phyloP scores from a whole-genome alignment of 2,797 vertebrate genomes.

The Phrynocephalus vlangalii region DNA sequence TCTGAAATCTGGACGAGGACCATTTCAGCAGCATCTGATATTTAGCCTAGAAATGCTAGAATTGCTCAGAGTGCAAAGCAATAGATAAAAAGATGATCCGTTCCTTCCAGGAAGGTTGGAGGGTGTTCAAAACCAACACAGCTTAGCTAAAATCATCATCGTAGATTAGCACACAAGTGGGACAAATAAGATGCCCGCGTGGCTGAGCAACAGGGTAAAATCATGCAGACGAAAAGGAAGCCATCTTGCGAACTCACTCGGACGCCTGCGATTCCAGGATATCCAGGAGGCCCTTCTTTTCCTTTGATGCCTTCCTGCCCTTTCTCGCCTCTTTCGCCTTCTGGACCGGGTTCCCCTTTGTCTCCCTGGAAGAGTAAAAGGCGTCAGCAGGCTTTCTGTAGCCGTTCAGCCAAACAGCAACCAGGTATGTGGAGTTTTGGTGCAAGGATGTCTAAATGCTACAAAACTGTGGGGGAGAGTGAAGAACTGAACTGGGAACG shows the following conservation, averaged over 20 bases:
- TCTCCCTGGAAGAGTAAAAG: constrained; percentile 85
- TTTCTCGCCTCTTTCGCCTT: constrained; percentile 91
- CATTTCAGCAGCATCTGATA: background rate
- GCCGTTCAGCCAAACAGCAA: background rate
- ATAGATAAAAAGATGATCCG: background rate
- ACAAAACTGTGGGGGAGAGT: constrained; percentile 42
- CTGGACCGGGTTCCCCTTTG: constrained; percentile 91
- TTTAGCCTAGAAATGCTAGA: background rate
- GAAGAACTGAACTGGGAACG: background rate
- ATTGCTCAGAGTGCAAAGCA: no score
- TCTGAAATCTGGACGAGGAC: background rate
- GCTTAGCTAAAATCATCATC: background rate
- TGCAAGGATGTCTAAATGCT: background rate
- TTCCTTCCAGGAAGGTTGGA: background rate
- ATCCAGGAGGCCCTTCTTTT: constrained; percentile 89
- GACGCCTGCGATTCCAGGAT: constrained; percentile 88
- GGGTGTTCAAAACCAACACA: background rate
- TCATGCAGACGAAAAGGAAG: rapidly evolving
- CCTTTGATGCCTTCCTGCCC: constrained; percentile 90
- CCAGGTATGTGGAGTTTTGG: no score
- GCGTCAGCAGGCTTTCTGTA: constrained; percentile 39
- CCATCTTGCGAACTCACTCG: constrained; percentile 83
- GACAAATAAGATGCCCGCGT: background rate
- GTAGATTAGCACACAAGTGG: background rate
- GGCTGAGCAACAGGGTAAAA: background rate